Evolutionary conservation across 2,113 vertebrate genomes (phyloP), one percentile per base, ranked within the genome.

Genomic region (Thunnus maccoyii): DNA sequence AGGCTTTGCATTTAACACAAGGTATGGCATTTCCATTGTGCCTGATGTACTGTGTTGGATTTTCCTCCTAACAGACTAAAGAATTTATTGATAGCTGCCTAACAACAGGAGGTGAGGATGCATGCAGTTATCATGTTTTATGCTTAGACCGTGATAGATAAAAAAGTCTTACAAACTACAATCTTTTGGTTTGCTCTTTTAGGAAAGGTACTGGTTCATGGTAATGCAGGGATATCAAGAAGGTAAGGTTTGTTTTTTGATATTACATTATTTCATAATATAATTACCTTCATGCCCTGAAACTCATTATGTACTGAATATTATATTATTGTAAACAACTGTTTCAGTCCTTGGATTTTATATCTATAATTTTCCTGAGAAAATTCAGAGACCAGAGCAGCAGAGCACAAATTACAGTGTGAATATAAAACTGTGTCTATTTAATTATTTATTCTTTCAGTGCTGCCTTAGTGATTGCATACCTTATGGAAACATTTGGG

Each of bases 401-500:
- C 11, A 14, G 41, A 61, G 16, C 14, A 1, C 7, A 6, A 55
- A 46, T 18, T 48, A 48, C 16, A 12, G 5, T 44, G 5, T 44
- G 3, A 20, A 55, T 60, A 41, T 50, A 27, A 76, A 69, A 25
- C 7, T 15, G 0, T 30, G 0, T 30, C 18, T 58, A 1, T 60
- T 27, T 76, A 36, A 36, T 66, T 72, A 3, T 85, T 79, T 15
- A 44, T 70, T 56, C 62, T 90, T 95, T 62, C 91, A 99, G 98
- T 93, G 98, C 98, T 95, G 98, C 98, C 94, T 97, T 99, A 96
- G 98, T 99, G 91, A 99, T 99, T 94, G 98, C 98, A 44, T 99
- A 99, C 91, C 97, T 99, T 89, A 99, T 99, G 98, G 98, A 99
- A 95, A 99, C 98, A 17, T 99, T 99, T 94, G 98, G 98, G 81